Base-by-base conservation (phyloP, 2,797 vertebrate genomes). In the Ceyx erithaca region DNA sequence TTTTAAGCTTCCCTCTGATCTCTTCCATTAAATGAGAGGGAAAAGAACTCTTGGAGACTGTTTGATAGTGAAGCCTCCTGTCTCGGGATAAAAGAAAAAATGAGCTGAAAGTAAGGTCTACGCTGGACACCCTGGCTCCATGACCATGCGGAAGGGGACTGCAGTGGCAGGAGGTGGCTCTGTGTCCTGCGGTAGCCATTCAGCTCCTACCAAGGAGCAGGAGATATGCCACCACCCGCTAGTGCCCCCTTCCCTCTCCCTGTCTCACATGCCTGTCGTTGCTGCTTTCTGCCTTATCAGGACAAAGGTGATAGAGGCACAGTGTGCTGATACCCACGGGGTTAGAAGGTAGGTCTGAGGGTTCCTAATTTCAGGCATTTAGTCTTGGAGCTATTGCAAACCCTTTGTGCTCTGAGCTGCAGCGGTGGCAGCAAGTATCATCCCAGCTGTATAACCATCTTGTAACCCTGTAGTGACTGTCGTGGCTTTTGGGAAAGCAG, bases 1-100 rank as follows among this genome's bases (percentile, higher is more conserved):
- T 64, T 78, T 82, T 80, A 94, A 62, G 71, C 71, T 91, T 80
- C 75, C 64, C 61, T 93, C 88, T 94, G 90, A 85, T 95, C 72
- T 89, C 23, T 83, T 33, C 48, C 51, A 85, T 89, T 93, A 76
- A 90, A 40, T 40, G 37, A 40, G 37, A 40, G 37, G 3, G 37
- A 40, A 90, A 90, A 93, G 93, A 72, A 28, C 40, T 66, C 66
- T 59, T 72, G 43, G n/a, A 80, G 51, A 21, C 59, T n/a, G 7
- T 82, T 94, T 0, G 3, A 40, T 52, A 55, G 86, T 51, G 80
- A 85, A 93, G 31, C 20, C 14, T 73, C 62, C n/a, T 17, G 14
- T 73, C 37, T 43, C 20, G 49, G n/a, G 51, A 80, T 66, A 25
- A 87, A 87, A 57, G 67, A 83, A 26, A 64, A 70, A 30, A 51